Conservation (phyloP, 2,888 invertebrate genomes). For the Agrypnus murinus region DNA sequence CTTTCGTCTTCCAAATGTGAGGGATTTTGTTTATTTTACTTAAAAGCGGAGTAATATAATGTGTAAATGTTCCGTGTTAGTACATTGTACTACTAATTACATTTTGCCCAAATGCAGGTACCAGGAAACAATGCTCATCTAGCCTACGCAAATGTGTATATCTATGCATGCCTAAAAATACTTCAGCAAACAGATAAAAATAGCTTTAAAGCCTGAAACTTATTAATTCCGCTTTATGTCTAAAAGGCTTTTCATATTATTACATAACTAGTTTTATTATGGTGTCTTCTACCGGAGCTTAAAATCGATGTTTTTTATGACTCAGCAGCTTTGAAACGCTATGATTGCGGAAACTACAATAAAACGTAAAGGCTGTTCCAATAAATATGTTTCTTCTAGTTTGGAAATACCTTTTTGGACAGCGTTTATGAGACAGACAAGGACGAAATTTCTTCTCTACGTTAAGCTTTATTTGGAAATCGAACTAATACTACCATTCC, state of each 20-base stretch:
- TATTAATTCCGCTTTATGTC: constrained; percentile 2
- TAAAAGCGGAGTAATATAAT: not conserved
- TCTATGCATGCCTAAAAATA: too few relatives aligned
- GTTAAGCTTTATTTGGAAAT: constrained; percentile 46
- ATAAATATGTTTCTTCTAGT: constrained; percentile 48
- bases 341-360: constrained; percentile 49
- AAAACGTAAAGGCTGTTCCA: constrained; percentile 40
- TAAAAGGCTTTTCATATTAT: not conserved
- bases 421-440: constrained; percentile 38
- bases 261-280: not conserved
- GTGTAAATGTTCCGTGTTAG: not conserved
- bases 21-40: constrained; percentile 11
- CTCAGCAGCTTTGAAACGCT: constrained; percentile 45
- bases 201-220: not conserved
- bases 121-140: too few relatives aligned
- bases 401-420: constrained; percentile 36
- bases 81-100: too few relatives aligned
- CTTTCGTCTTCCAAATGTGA: not conserved
- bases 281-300: constrained; percentile 15
- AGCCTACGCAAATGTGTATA: too few relatives aligned
- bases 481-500: constrained; percentile 54
- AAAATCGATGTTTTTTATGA: constrained; percentile 48
- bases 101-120: too few relatives aligned
- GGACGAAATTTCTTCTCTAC: constrained; percentile 28
- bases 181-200: too few relatives aligned